Evolutionary conservation across 2,113 vertebrate species (phyloP).

Genomic region (Lophochroa leadbeateri): DNA sequence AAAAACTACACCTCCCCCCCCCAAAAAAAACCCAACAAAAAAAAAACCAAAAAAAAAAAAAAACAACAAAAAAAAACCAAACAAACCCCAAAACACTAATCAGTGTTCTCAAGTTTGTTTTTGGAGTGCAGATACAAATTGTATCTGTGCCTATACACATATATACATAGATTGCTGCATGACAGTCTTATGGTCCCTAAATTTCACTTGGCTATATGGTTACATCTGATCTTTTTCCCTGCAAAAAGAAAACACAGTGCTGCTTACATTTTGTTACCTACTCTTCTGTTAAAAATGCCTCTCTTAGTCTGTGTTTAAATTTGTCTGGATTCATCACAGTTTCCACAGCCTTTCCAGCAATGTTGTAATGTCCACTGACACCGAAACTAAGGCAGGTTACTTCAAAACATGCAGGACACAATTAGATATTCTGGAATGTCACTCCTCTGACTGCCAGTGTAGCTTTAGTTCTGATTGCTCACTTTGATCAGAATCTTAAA

Average conservation of each 20-base stretch:
- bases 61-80: too few relatives aligned
- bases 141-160: neutral
- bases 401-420: neutral
- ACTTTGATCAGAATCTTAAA: neutral
- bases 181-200: neutral
- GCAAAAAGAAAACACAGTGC: neutral
- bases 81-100: neutral
- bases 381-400: neutral
- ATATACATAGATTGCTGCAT: neutral
- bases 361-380: neutral
- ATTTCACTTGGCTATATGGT: too few relatives aligned
- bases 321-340: neutral
- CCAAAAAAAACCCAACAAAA: neutral
- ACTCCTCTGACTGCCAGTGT: neutral
- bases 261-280: neutral
- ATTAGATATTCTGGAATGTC: neutral
- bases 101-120: neutral
- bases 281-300: neutral
- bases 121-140: neutral
- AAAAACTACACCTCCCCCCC: too few relatives aligned
- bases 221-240: neutral
- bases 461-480: neutral
- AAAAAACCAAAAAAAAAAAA: too few relatives aligned
- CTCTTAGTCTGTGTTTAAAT: neutral
- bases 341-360: neutral